phyloP scores from a whole-genome alignment of 1,140 invertebrate genomes.

The Calephelis nemesis region DNA sequence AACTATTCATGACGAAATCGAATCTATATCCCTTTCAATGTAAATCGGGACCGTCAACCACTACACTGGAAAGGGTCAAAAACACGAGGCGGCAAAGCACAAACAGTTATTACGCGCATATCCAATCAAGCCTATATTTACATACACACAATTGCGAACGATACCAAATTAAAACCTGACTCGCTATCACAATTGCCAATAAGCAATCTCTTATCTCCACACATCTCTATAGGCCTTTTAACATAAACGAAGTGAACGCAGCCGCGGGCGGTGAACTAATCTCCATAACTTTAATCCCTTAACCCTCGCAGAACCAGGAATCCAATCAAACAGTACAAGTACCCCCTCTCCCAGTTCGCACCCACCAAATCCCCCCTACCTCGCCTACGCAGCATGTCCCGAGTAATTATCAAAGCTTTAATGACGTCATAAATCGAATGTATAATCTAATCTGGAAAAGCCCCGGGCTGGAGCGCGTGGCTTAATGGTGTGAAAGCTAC shows the following conservation, averaged over 20 bases:
- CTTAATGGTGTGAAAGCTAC: slow-evolving; percentile 79
- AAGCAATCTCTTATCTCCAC: slow-evolving; percentile 77
- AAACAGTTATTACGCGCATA: slow-evolving; percentile 36
- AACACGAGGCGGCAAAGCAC: slow-evolving; percentile 15
- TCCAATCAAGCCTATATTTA: slow-evolving; percentile 63
- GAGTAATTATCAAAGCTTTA: slow-evolving; percentile 81
- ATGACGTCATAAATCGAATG: slow-evolving; percentile 80
- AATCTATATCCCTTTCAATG: too few species aligned
- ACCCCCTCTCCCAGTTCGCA: slow-evolving; percentile 40
- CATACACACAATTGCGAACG: slow-evolving; percentile 48
- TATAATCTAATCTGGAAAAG: slow-evolving; percentile 81
- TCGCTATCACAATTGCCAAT: slow-evolving; percentile 75
- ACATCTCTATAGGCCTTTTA: slow-evolving; percentile 75
- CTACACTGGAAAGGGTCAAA: neutral
- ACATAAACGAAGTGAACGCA: slow-evolving; percentile 70
- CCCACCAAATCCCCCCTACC: slow-evolving; percentile 41
- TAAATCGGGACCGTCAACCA: too few species aligned
- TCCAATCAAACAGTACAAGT: slow-evolving; percentile 78
- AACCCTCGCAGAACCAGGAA: slow-evolving; percentile 75
- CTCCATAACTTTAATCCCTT: slow-evolving; percentile 73
- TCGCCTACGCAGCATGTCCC: slow-evolving; percentile 76
- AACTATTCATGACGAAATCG: too few species aligned
- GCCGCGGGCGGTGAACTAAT: slow-evolving; percentile 76
- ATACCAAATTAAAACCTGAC: slow-evolving; percentile 69
- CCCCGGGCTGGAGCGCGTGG: slow-evolving; percentile 74